Conservation (phyloP, 2,797 vertebrate genomes). For the Spinus pinus region DNA sequence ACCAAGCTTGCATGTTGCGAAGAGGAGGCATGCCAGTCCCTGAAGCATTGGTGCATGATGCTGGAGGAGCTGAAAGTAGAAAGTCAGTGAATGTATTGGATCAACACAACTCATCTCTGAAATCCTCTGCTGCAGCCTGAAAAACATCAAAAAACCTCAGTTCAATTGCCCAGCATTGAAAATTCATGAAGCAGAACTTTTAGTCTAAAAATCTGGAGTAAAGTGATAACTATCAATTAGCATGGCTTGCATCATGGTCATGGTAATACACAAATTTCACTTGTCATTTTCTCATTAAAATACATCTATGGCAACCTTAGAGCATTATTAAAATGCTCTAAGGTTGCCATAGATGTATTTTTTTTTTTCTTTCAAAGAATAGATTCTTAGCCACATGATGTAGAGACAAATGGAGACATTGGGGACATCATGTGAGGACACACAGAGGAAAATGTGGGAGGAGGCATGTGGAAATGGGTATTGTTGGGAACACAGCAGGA, state of each 20-base stretch:
- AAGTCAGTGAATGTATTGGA: background rate
- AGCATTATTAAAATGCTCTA: background rate
- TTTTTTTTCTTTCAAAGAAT: background rate
- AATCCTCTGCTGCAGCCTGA: background rate
- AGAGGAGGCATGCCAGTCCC: background rate
- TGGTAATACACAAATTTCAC: background rate
- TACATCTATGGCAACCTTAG: too few species aligned
- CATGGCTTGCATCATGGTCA: accelerated
- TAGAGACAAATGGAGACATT: background rate
- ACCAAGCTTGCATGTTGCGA: accelerated
- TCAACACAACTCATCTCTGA: background rate
- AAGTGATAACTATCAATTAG: background rate
- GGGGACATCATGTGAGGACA: accelerated
- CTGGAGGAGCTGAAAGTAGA: background rate
- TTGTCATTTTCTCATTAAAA: background rate
- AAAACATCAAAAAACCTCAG: accelerated
- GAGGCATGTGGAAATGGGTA: background rate
- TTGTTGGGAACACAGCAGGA: background rate
- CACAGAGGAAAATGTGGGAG: background rate
- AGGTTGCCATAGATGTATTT: background rate
- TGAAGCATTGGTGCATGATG: background rate
- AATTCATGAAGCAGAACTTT: background rate
- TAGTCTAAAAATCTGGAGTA: background rate
- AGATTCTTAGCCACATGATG: background rate
- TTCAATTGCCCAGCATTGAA: accelerated